Evolutionary conservation across 1,140 invertebrate species (phyloP).

Genomic region (Artemia franciscana): DNA sequence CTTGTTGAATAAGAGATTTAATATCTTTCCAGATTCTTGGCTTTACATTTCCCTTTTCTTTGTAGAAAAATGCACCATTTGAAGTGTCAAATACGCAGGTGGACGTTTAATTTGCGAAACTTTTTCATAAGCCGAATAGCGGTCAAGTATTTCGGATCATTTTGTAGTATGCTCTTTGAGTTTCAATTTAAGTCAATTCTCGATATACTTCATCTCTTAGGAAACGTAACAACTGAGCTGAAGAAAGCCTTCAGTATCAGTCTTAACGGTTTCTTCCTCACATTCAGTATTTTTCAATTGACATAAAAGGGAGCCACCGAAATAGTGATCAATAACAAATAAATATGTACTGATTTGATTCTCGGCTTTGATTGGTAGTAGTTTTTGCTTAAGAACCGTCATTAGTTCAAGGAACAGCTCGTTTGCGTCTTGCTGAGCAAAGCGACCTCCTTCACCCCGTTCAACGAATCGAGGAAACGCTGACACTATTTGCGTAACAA

Average conservation of each 20-base stretch:
- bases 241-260: slow-evolving; percentile 60
- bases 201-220: slow-evolving; percentile 90
- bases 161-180: slow-evolving; percentile 88
- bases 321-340: slow-evolving; percentile 79
- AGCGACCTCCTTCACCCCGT: slow-evolving; percentile 8
- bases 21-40: slow-evolving; percentile 96
- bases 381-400: slow-evolving; percentile 67
- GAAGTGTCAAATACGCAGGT: slow-evolving; percentile 86
- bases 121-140: slow-evolving; percentile 83
- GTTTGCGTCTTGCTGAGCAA: slow-evolving; percentile 38
- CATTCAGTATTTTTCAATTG: slow-evolving; percentile 67
- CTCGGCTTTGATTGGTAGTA: slow-evolving; percentile 30
- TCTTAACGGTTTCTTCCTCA: slow-evolving; percentile 50
- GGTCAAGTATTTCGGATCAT: slow-evolving; percentile 53
- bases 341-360: slow-evolving; percentile 9
- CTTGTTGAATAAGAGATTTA: slow-evolving; percentile 85
- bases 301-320: slow-evolving; percentile 68
- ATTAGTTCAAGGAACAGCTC: slow-evolving; percentile 91
- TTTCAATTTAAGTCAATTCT: slow-evolving; percentile 70
- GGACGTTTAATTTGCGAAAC: slow-evolving; percentile 74
- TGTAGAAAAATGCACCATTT: slow-evolving; percentile 94
- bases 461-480: slow-evolving; percentile 85
- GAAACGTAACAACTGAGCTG: slow-evolving; percentile 97
- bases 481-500: neutral
- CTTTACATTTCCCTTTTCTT: slow-evolving; percentile 86